These are phyloP conservation scores for Drosophila falleni DNA, from an alignment of 2,888 invertebrate genomes.

Conservation along the genomic window DNA sequence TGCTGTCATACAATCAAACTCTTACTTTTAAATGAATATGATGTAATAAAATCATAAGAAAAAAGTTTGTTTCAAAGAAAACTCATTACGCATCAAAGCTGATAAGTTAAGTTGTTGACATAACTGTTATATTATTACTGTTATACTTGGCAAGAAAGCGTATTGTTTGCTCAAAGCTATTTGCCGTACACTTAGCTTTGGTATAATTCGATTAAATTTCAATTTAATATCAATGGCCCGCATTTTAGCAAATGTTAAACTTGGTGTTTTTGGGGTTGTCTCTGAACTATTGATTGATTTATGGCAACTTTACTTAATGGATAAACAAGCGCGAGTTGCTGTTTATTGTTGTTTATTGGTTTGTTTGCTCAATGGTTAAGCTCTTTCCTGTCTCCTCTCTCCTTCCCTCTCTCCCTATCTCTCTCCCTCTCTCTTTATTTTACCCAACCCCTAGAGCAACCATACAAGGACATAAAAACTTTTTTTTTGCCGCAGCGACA, in stretches of 20 bases:
- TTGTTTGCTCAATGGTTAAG: conserved; percentile 28
- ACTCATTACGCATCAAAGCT: too few species aligned
- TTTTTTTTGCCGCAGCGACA: conserved; percentile 13
- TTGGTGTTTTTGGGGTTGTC: conserved; percentile 21
- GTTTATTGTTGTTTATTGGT: conserved; percentile 28
- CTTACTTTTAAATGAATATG: too few species aligned
- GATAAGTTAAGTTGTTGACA: not conserved
- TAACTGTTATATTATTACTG: not conserved
- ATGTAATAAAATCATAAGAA: too few species aligned
- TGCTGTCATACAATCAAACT: too few species aligned
- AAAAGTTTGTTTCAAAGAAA: too few species aligned
- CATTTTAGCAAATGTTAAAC: conserved; percentile 35
- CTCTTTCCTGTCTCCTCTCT: not conserved
- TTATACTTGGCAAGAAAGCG: not conserved
- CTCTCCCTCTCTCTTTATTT: not conserved
- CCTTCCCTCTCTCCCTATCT: not conserved
- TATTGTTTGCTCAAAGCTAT: not conserved
- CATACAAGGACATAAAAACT: conserved; percentile 37
- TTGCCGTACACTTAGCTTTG: not conserved
- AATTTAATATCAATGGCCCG: conserved; percentile 30
- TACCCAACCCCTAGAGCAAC: not conserved
- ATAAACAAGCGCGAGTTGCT: conserved; percentile 54
- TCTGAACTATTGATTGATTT: conserved; percentile 70
- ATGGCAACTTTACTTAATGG: conserved; percentile 55
- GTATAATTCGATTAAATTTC: conserved; percentile 18